Evolutionary conservation across 2,113 vertebrate species (phyloP), one percentile per base, ranked within the genome.

Genomic region (Macquaria australasica): DNA sequence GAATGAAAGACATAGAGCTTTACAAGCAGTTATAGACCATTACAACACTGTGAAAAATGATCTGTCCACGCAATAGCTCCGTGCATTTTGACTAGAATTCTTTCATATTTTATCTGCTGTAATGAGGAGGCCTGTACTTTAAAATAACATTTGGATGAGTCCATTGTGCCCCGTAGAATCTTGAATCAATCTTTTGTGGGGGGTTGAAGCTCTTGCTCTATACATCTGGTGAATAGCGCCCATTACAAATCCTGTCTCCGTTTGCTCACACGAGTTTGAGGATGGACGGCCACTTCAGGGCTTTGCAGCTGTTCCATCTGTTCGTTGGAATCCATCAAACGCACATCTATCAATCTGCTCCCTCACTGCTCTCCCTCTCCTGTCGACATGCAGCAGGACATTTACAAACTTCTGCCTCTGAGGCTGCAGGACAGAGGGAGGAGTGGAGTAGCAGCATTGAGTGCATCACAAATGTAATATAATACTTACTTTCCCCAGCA

Each of bases 221-320:
- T 31, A 28, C 41, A 82, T 77, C 82, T 73, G 58, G 39, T 8
- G 66, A 73, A 88, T 37, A 68, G 73, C 34, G 64, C 70, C 70
- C 64, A 67, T 87, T 85, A 81, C 31, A 77, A 81, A 82, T 64
- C 34, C 56, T 59, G 74, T 60, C 81, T 83, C 56, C 4, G 72
- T 60, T 43, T 53, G 79, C 59, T 79, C 79, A 58, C 74, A 77
- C 15, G 20, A 77, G 37, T 87, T 73, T 55, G 37, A 86, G 68
- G 72, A 88, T 89, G 89, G 81, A 87, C 51, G 58, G 43, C 76
- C 87, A 72, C 86, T 83, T 85, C 83, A 83, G 73, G 76, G 72
- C 67, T 88, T 60, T 74, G 76, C 92, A 92, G 88, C 88, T 86
- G 87, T 79, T 84, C 89, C 88, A 81, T 88, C 87, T 90, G 90